Conservation (phyloP, 2,888 invertebrate genomes). For the Orthosia gracilis region DNA sequence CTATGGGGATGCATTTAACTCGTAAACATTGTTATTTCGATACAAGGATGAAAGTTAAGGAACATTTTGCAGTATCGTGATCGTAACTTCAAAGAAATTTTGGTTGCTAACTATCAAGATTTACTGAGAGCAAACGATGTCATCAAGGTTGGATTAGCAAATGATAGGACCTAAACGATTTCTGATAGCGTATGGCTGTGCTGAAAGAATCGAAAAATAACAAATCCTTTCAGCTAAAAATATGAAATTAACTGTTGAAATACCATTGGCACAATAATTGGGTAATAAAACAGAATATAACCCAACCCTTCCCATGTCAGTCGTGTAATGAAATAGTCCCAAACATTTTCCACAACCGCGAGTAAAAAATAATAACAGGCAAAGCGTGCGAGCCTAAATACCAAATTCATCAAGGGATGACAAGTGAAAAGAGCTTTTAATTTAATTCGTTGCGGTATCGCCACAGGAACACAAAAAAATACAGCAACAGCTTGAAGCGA, state of each 20-base stretch:
- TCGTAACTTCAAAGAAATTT: neutral
- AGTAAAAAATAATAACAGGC: constrained; percentile 75
- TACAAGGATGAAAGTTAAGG: constrained; percentile 12
- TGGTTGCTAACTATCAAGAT: neutral
- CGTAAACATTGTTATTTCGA: constrained; percentile 40
- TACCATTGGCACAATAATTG: neutral
- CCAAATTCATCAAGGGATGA: constrained; percentile 90
- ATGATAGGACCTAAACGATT: constrained; percentile 32
- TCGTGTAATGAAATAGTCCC: constrained; percentile 34
- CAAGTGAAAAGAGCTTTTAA: constrained; percentile 91
- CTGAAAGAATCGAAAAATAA: neutral
- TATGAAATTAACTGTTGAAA: neutral
- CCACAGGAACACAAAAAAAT: constrained; percentile 88
- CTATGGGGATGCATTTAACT: constrained; percentile 30
- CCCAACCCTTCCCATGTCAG: constrained; percentile 15
- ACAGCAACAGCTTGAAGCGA: constrained; percentile 91
- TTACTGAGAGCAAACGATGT: constrained; percentile 13
- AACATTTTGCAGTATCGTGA: neutral
- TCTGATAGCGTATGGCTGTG: constrained; percentile 32
- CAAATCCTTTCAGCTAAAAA: neutral
- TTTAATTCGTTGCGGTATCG: constrained; percentile 91
- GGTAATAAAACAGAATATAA: neutral
- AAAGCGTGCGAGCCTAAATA: constrained; percentile 82
- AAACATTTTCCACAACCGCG: constrained; percentile 41
- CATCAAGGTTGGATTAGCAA: constrained; percentile 5